Conservation (phyloP, 2,113 vertebrate genomes). For the Verasper variegatus region DNA sequence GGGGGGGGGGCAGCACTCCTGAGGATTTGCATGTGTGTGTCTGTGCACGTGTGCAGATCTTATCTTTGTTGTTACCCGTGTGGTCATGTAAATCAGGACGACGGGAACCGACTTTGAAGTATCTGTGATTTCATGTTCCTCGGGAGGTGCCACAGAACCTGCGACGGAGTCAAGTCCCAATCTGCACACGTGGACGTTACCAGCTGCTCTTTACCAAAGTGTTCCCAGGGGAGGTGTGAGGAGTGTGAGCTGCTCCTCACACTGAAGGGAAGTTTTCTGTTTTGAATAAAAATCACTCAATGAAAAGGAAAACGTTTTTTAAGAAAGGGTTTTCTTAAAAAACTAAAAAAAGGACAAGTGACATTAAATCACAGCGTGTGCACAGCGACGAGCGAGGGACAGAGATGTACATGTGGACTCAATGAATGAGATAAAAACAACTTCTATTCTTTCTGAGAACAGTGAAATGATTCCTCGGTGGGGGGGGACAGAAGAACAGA, state of each 20-base stretch:
- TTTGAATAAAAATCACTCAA: conserved; percentile 17
- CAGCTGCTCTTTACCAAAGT: conserved; percentile 32
- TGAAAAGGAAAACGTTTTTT: conserved; percentile 5
- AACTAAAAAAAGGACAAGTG: too few species aligned
- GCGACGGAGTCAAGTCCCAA: conserved; percentile 57
- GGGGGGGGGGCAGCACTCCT: background rate
- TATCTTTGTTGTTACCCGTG: conserved; percentile 32
- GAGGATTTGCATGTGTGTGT: background rate
- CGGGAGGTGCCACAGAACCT: conserved; percentile 10
- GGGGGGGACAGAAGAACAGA: too few species aligned
- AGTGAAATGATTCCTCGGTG: too few species aligned
- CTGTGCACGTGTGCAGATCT: background rate
- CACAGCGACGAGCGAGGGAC: too few species aligned
- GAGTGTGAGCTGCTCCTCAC: background rate
- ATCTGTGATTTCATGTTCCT: background rate
- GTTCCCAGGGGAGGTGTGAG: conserved; percentile 26
- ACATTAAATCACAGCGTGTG: too few species aligned
- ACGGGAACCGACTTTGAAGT: conserved; percentile 32
- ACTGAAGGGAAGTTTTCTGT: background rate
- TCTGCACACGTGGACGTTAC: conserved; percentile 68
- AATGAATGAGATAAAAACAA: too few species aligned
- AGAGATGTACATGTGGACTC: too few species aligned
- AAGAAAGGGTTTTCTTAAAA: too few species aligned
- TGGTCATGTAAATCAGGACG: conserved; percentile 35
- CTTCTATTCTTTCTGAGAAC: too few species aligned